A percentile compares a stretch with the other conserved stretches of the same genome.
Evolutionary conservation across 64 coral and sea anemone species (phyloP).

Genomic region (Dendronephthya gigantea): DNA sequence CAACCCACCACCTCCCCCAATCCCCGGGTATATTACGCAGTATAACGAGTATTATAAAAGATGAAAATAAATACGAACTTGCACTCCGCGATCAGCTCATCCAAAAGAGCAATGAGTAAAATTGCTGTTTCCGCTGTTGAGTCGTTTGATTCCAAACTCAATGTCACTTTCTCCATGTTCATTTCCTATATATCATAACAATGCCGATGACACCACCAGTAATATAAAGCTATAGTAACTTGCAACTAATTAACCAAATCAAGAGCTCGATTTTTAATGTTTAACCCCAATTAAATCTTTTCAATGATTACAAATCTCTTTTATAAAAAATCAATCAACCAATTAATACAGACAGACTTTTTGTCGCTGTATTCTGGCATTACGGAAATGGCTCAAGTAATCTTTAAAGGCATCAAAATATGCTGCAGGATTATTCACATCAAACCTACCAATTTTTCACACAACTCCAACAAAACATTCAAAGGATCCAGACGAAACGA

Average conservation of each 20-base stretch:
- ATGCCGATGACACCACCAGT: background rate
- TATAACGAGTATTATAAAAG: background rate
- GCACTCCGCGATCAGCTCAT: conserved; percentile 71
- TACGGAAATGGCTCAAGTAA: too few relatives aligned
- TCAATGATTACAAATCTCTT: too few relatives aligned
- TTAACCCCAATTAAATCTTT: too few relatives aligned
- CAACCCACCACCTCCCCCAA: too few relatives aligned
- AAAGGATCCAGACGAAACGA: conserved; percentile 69
- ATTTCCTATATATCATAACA: conserved; percentile 41
- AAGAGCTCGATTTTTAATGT: too few relatives aligned
- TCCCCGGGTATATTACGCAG: background rate
- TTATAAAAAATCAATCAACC: too few relatives aligned
- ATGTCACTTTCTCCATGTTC: conserved; percentile 71
- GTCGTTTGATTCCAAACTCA: conserved; percentile 70
- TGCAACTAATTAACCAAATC: background rate
- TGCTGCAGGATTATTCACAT: too few relatives aligned
- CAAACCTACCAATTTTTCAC: conserved; percentile 71
- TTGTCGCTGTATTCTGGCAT: background rate
- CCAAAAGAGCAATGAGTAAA: conserved; percentile 65
- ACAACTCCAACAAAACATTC: conserved; percentile 73
- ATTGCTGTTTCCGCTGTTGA: conserved; percentile 81
- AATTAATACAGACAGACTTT: too few relatives aligned
- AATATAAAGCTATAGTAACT: background rate
- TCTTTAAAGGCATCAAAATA: too few relatives aligned
- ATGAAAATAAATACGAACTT: conserved; percentile 39